Percentiles rank a stretch among this genome's conserved stretches.
Evolutionary conservation across 2,797 vertebrate species (phyloP).

Genomic region (Myotis vivesi): DNA sequence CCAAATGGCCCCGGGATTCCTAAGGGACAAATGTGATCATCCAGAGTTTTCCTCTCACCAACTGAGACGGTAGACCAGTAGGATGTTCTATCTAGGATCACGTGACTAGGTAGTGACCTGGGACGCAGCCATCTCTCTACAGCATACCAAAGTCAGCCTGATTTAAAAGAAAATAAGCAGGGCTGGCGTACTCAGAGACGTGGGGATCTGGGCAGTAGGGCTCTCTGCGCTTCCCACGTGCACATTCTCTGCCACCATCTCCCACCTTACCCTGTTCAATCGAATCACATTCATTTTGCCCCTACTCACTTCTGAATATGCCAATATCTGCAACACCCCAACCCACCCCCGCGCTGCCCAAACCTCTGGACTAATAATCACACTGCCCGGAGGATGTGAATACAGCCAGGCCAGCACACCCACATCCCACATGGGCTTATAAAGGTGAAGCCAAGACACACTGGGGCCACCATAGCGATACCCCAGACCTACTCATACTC

Average conservation of each 20-base stretch:
- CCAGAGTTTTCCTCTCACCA: background rate
- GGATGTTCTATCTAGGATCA: background rate
- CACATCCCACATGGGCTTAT: fast-evolving
- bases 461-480: background rate
- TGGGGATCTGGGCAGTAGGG: background rate
- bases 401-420: background rate
- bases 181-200: background rate
- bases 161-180: background rate
- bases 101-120: background rate
- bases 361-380: background rate
- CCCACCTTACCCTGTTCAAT: background rate
- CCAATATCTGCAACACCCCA: background rate
- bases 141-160: background rate
- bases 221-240: background rate
- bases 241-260: background rate
- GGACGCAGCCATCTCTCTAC: background rate
- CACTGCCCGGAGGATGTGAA: background rate
- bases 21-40: background rate
- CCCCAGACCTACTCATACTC: background rate
- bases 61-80: background rate
- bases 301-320: background rate
- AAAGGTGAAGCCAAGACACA: background rate
- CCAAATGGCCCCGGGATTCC: background rate
- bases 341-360: background rate
- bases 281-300: background rate